phyloP scores from a whole-genome alignment of 2,888 invertebrate genomes.

The Sminthurinus aureus region DNA sequence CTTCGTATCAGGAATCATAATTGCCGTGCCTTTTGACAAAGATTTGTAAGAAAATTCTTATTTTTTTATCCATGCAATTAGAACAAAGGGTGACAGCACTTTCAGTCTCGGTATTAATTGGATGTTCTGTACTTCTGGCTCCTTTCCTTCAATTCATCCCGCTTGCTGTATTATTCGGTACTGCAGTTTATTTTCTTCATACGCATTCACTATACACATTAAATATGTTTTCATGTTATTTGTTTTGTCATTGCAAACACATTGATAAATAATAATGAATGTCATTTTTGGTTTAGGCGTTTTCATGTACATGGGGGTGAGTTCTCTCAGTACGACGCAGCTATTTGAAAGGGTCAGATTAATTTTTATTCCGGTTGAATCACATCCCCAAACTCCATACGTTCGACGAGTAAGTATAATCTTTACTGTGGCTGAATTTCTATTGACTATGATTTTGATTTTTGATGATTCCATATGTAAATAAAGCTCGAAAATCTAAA shows the following conservation, averaged over 20 bases:
- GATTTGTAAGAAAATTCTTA: too few relatives aligned
- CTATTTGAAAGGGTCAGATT: constrained; percentile 89
- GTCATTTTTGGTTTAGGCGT: too few relatives aligned
- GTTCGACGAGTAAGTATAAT: constrained; percentile 80
- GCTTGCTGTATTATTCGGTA: constrained; percentile 95
- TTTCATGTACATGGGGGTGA: constrained; percentile 96
- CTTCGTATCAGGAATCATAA: too few relatives aligned
- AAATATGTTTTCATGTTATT: too few relatives aligned
- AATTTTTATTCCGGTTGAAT: constrained; percentile 93
- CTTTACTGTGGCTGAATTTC: too few relatives aligned
- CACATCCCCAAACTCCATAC: constrained; percentile 90
- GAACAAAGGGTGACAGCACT: constrained; percentile 88
- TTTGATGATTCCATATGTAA: too few relatives aligned
- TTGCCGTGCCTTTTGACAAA: neutral
- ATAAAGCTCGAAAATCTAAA: too few relatives aligned
- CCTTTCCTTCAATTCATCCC: constrained; percentile 82
- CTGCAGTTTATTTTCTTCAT: too few relatives aligned
- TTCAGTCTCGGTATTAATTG: constrained; percentile 80
- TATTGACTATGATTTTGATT: too few relatives aligned
- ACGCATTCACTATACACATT: too few relatives aligned
- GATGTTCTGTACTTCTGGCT: constrained; percentile 84
- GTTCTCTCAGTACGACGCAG: constrained; percentile 92
- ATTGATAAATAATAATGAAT: too few relatives aligned
- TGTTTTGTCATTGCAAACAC: too few relatives aligned
- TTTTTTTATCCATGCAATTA: constrained; percentile 60